These are phyloP conservation scores for Danio choprae DNA, from an alignment of 2,797 vertebrate genomes.

Conservation along the genomic window DNA sequence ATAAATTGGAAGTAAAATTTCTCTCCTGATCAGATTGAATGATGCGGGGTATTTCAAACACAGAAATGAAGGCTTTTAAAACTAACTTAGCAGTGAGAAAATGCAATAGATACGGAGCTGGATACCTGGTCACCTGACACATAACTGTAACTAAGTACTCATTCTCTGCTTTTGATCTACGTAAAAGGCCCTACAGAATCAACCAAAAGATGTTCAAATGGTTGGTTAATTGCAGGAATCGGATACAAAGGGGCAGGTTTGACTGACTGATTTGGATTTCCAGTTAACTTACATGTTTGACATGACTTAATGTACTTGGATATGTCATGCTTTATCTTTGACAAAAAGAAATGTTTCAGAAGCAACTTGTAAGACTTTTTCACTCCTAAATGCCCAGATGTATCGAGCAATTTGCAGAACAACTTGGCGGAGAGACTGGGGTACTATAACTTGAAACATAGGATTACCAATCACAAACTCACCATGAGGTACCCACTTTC, in stretches of 20 bases:
- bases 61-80: neutral
- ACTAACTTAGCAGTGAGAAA: neutral
- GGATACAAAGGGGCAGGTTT: slow-evolving; percentile 8
- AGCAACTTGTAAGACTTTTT: neutral
- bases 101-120: neutral
- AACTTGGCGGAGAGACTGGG: neutral
- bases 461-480: neutral
- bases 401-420: slow-evolving; percentile 11
- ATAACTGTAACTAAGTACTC: neutral
- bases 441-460: neutral
- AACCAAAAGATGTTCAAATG: slow-evolving; percentile 21
- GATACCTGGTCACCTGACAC: neutral
- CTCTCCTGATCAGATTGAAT: slow-evolving; percentile 11
- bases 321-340: neutral
- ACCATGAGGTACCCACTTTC: neutral
- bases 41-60: neutral
- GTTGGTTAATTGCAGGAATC: neutral
- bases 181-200: slow-evolving; percentile 25
- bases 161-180: neutral
- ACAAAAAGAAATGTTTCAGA: slow-evolving; percentile 34
- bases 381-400: slow-evolving; percentile 21
- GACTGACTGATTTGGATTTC: slow-evolving; percentile 9
- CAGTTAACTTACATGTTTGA: neutral
- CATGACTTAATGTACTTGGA: neutral
- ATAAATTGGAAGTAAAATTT: neutral